Conservation (phyloP, 2,888 invertebrate species). For the Cephus pulcher region DNA sequence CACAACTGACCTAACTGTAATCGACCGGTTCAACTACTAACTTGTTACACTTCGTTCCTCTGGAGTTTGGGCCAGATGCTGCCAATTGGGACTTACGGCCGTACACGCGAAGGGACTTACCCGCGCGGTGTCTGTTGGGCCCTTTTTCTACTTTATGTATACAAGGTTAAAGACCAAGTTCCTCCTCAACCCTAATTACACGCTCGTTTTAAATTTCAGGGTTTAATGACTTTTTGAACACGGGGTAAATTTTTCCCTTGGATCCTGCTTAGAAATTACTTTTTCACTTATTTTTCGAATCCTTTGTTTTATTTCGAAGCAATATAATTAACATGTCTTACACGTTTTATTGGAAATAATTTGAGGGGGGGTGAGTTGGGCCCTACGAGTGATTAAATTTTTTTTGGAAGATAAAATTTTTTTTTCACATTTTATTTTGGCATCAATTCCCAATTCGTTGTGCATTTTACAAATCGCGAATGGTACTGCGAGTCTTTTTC, state of each 20-base stretch:
- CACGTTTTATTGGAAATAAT: too few relatives aligned
- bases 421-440: not conserved
- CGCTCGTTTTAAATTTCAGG: not conserved
- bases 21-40: not conserved
- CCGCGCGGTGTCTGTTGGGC: slow-evolving; percentile 7
- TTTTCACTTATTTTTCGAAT: not conserved
- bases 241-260: too few relatives aligned
- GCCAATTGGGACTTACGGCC: not conserved
- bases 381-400: not conserved
- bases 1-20: not conserved
- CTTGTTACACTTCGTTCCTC: not conserved
- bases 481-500: not conserved
- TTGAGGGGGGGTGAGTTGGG: too few relatives aligned
- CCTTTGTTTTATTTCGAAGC: not conserved
- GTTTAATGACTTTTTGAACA: too few relatives aligned
- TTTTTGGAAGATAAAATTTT: not conserved
- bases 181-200: not conserved
- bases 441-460: not conserved
- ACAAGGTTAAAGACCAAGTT: not conserved
- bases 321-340: too few relatives aligned
- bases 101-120: slow-evolving; percentile 4
- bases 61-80: not conserved
- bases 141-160: not conserved
- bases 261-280: not conserved
- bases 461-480: not conserved